Percentiles rank a stretch among this genome's conserved stretches.
phyloP scores from a whole-genome alignment of 2,113 vertebrate genomes.

The Cebus imitator region DNA sequence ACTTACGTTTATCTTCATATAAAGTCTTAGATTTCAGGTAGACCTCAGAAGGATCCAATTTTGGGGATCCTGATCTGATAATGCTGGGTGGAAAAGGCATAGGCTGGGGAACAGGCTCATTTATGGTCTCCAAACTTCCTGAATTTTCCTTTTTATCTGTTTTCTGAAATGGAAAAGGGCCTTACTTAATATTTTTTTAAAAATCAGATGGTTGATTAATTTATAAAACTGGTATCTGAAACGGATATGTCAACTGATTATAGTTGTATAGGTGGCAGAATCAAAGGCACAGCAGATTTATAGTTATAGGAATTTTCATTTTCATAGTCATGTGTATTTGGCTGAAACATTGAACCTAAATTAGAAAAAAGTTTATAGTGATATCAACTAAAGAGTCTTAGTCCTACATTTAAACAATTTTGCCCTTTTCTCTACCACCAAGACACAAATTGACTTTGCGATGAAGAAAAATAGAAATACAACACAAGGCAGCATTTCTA shows the following conservation, averaged over 20 bases:
- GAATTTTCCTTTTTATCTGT: slow-evolving; percentile 86
- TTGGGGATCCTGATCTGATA: slow-evolving; percentile 90
- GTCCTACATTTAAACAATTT: not conserved
- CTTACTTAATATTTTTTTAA: slow-evolving; percentile 15
- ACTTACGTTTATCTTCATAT: slow-evolving; percentile 96
- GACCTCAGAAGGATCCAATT: slow-evolving; percentile 94
- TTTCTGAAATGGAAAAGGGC: slow-evolving; percentile 83
- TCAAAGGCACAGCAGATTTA: not conserved
- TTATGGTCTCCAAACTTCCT: slow-evolving; percentile 87
- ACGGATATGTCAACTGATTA: not conserved
- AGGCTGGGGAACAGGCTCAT: slow-evolving; percentile 87
- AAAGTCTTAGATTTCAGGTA: slow-evolving; percentile 96
- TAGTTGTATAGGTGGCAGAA: not conserved
- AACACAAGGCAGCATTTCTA: not conserved
- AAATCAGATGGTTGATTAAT: not conserved
- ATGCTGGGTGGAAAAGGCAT: slow-evolving; percentile 89
- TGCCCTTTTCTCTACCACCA: not conserved
- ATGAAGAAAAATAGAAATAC: not conserved
- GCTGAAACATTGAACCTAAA: slow-evolving; percentile 6
- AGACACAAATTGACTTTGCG: not conserved
- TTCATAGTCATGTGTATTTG: not conserved
- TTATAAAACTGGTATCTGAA: not conserved
- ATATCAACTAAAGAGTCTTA: not conserved
- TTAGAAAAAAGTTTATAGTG: not conserved
- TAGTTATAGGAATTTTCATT: not conserved